These are phyloP conservation scores for Camponotus floridanus DNA, from an alignment of 1,140 invertebrate species.

Conservation along the genomic window DNA sequence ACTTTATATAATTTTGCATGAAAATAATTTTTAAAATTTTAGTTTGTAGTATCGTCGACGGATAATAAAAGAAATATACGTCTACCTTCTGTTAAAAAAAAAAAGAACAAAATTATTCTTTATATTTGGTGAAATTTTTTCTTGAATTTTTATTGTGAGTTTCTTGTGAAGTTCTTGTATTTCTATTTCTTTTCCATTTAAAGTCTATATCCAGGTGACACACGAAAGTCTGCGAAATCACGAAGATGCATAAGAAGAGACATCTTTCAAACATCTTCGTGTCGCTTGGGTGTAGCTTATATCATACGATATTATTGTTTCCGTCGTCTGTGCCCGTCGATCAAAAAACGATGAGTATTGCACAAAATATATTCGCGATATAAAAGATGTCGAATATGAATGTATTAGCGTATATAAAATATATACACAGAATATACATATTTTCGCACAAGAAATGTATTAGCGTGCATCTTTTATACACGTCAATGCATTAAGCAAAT, in stretches of 20 bases:
- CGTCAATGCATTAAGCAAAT: neutral
- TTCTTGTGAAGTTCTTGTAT: no score
- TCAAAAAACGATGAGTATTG: neutral
- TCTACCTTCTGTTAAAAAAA: slow-evolving; percentile 72
- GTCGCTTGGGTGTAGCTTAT: slow-evolving; percentile 35
- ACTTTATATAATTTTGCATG: slow-evolving; percentile 79
- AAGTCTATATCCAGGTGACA: slow-evolving; percentile 46
- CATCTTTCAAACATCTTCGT: slow-evolving; percentile 29
- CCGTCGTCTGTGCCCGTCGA: slow-evolving; percentile 41
- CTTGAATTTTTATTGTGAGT: neutral
- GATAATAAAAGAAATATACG: slow-evolving; percentile 79
- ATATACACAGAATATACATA: neutral
- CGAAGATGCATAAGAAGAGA: neutral
- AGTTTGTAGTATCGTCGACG: slow-evolving; percentile 80
- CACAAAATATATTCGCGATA: slow-evolving; percentile 28
- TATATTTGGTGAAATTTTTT: slow-evolving; percentile 15
- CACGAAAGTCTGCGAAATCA: neutral
- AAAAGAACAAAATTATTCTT: slow-evolving; percentile 11
- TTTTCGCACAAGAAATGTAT: neutral
- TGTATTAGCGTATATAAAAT: neutral
- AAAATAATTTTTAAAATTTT: slow-evolving; percentile 80
- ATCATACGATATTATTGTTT: slow-evolving; percentile 24
- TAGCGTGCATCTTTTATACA: neutral
- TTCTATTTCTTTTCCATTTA: slow-evolving; percentile 11
- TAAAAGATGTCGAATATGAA: slow-evolving; percentile 12